Base-by-base conservation (phyloP, 2,797 vertebrate genomes). In the Myotis myotis region DNA sequence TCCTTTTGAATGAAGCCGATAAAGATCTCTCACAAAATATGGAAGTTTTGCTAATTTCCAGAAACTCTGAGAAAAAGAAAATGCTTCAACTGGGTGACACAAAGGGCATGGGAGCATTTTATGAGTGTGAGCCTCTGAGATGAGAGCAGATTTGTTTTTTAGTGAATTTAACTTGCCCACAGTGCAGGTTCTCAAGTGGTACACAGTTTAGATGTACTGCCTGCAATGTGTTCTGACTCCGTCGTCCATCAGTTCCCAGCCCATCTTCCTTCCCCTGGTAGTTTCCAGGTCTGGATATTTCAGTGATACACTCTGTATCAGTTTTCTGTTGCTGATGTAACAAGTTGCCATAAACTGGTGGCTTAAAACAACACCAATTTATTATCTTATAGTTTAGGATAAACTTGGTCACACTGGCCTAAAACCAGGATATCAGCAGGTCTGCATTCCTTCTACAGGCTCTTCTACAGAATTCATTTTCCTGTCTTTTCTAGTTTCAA, bases 1-100 rank as follows among this genome's bases (percentile, higher is more conserved):
- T 85, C 51, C 70, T 91, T 95, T 53, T 94, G 49, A 93, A 53
- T 62, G 64, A 84, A 91, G 28, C 23, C 83, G 44, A 64, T 81
- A 76, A 60, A 78, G 3, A n/a, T 75, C 12, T 88, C 66, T 76
- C 76, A 66, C 16, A 87, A 83, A 71, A 76, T 60, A 62, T 38
- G 74, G 60, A 89, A 44, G 64, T 78, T 85, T 38, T 82, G 6
- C 4, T 94, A 33, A 79, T 57, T 82, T 19, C 7, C 47, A 55
- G 78, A 85, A 47, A 55, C 62, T 87, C 74, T 49, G 28, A 94
- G 17, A 68, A 94, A 88, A 88, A 12, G 79, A 75, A 23, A 66
- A 83, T 5, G 28, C 16, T 79, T 93, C 12, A 78, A 53, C n/a
- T 41, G 30, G 8, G 11, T 94, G 9, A 68, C 53, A 36, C 51